Base-by-base conservation (phyloP, 2,113 vertebrate genomes). In the Hydrolagus affinis region DNA sequence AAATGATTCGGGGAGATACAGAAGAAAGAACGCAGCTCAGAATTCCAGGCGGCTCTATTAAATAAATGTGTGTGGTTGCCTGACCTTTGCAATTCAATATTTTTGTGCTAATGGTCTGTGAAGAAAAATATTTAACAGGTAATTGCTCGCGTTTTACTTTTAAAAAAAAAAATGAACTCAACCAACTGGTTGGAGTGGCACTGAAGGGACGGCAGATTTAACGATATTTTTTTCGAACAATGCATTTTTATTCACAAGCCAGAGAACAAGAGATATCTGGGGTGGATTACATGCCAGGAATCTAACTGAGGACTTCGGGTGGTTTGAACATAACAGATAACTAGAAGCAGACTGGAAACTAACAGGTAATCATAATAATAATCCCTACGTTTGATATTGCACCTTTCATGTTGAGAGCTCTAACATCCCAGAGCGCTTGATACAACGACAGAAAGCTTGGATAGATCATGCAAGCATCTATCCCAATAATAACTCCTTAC, bases 11-110 rank as follows among this genome's bases (percentile, higher is more conserved):
- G 66, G 66, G 23, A 59, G 57, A 4, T 12, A 9, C n/a, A 60
- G 75, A 23, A 60, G 14, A 75, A 7, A 8, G 32, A 57, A 0
- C 56, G 73, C 15, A 17, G 14, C 73, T 56, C 32, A 2, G 32
- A 44, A 75, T 3, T 56, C 32, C 8, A 44, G 17, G 56, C 32
- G 21, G 32, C 56, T 75, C 73, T 56, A 75, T 56, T 75, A 75
- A 56, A 75, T 75, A 57, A 75, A 75, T 56, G 32, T 9, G 32
- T 30, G 57, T 3, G 11, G 23, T 1, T 11, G 59, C 56, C 56
- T 77, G 75, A 77, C 75, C 75, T 77, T 59, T 77, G 75, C 75
- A 77, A 60, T 77, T 77, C 56, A 77, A 77, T 77, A 57, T 12
- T n/a, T 59, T 77, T 57, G 14, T 57, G 59, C 17, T 77, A 59